These are phyloP conservation scores for Drosophila cognata DNA, from an alignment of 2,888 invertebrate genomes.

Conservation along the genomic window DNA sequence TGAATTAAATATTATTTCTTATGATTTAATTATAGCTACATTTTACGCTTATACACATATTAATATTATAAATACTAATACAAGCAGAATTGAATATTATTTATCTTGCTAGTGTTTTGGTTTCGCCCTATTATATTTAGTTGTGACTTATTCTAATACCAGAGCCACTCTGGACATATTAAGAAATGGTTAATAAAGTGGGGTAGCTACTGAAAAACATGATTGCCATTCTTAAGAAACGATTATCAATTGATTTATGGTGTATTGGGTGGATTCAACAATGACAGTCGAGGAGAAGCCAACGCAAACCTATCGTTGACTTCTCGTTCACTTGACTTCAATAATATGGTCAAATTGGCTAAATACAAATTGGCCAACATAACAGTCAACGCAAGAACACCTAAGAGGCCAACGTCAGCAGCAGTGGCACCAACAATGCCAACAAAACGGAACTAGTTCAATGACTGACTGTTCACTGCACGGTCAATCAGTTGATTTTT, in stretches of 20 bases:
- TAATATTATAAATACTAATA: not conserved
- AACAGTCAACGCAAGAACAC: not conserved
- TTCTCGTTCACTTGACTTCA: no score
- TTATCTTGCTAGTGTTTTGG: not conserved
- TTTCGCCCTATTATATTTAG: not conserved
- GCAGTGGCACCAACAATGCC: conserved; percentile 9
- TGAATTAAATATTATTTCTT: not conserved
- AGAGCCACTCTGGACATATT: not conserved
- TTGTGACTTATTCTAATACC: not conserved
- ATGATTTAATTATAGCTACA: not conserved
- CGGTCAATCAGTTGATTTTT: conserved; percentile 19
- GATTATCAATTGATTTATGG: no score
- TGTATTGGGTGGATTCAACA: no score
- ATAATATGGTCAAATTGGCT: not conserved
- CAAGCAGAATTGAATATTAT: not conserved
- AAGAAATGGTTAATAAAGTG: not conserved
- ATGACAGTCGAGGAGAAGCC: no score
- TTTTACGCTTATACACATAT: not conserved
- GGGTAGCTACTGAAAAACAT: not conserved
- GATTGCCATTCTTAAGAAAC: not conserved
- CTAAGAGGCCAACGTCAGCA: not conserved
- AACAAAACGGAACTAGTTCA: conserved; percentile 64
- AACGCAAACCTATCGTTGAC: no score
- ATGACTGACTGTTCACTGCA: conserved; percentile 38
- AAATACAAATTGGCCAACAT: no score